phyloP scores from a whole-genome alignment of 2,797 vertebrate species.

The Agapornis canus region DNA sequence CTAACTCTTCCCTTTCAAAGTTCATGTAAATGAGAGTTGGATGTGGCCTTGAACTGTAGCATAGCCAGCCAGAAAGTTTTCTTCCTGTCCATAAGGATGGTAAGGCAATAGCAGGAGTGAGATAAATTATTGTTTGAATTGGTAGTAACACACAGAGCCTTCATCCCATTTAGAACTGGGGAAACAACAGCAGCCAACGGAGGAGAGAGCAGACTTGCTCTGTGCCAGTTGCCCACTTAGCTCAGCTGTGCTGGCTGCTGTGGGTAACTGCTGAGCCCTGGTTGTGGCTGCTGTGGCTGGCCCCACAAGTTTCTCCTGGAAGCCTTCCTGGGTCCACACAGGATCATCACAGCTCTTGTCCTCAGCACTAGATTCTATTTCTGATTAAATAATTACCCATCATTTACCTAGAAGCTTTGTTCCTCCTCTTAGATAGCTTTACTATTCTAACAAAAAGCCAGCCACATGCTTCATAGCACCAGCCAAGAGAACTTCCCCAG shows the following conservation, averaged over 20 bases:
- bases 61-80: background rate
- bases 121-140: background rate
- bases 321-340: background rate
- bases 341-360: background rate
- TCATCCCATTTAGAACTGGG: background rate
- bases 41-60: background rate
- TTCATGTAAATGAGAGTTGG: background rate
- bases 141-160: rapidly evolving
- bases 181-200: background rate
- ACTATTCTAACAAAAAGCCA: background rate
- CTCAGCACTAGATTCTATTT: background rate
- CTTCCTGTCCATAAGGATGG: background rate
- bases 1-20: background rate
- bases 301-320: background rate
- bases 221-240: background rate
- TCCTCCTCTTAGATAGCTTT: background rate
- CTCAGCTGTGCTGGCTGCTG: background rate
- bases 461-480: rapidly evolving
- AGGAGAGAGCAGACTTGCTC: background rate
- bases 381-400: background rate
- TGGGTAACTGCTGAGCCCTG: background rate
- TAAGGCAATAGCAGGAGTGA: background rate
- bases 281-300: background rate
- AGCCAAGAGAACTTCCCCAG: background rate
- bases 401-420: background rate